Conservation (phyloP, 1,140 invertebrate species). For the Babylonia areolata region DNA sequence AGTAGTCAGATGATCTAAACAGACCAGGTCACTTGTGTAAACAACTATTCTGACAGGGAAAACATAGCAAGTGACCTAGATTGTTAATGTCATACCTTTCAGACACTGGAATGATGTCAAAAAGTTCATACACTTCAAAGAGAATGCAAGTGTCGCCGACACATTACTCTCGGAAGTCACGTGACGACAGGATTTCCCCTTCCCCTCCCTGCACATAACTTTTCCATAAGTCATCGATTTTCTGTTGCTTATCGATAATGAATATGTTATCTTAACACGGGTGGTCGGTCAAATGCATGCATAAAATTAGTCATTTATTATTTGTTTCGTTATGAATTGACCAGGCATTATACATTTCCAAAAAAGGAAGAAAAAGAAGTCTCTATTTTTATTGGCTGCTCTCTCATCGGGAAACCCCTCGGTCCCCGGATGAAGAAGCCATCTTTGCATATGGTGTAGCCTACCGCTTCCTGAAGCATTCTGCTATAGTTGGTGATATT, state of each 20-base stretch:
- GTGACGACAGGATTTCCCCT: slow-evolving; percentile 41
- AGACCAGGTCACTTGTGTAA: too few species aligned
- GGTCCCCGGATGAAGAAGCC: slow-evolving; percentile 50
- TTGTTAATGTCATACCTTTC: neutral
- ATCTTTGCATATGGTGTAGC: slow-evolving; percentile 42
- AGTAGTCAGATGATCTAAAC: too few species aligned
- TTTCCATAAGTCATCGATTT: slow-evolving; percentile 30
- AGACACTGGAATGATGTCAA: neutral
- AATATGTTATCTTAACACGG: neutral
- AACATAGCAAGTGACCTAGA: neutral
- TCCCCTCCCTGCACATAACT: slow-evolving; percentile 16
- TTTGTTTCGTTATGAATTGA: neutral
- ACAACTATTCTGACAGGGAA: too few species aligned
- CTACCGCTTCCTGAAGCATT: slow-evolving; percentile 39
- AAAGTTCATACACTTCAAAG: slow-evolving; percentile 29
- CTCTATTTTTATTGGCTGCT: slow-evolving; percentile 50
- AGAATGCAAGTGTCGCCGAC: slow-evolving; percentile 25
- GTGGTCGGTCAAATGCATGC: neutral
- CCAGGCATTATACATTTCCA: slow-evolving; percentile 35
- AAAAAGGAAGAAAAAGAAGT: slow-evolving; percentile 53
- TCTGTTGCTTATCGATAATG: neutral
- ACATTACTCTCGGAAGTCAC: slow-evolving; percentile 59
- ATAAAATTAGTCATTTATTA: neutral
- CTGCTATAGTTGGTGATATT: slow-evolving; percentile 16
- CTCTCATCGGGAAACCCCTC: slow-evolving; percentile 38